Base-by-base conservation (phyloP, 1,140 invertebrate genomes). In the Drosophila yakuba region DNA sequence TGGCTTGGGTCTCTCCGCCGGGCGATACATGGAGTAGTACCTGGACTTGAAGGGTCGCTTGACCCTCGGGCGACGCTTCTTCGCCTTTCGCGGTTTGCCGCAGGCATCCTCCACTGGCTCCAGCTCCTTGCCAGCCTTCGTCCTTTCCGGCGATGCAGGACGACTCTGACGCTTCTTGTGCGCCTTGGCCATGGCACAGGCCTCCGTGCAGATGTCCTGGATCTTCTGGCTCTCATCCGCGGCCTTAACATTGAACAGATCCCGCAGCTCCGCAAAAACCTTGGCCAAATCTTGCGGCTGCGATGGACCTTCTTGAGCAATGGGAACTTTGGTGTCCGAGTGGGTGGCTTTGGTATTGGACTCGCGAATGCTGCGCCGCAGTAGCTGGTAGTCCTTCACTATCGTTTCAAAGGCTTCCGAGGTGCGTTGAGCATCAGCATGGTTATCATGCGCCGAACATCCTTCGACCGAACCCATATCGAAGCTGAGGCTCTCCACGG, bases 181-280 rank as follows among this genome's bases (percentile, higher is more conserved):
- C 8, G 20, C 7, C 20, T 67, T 88, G 20, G 64, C 41, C 44
- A 83, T 11, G 0, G 54, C 50, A 20, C 57, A 66, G 51, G 84
- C 84, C 12, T 89, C 73, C 0, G 63, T 17, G 59, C 84, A 89
- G 20, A 89, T 89, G 0, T 84, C 59, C 20, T 41, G 20, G 3
- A 78, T 67, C 43, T 57, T 74, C 0, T 25, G 20, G 2, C 44
- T 20, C 14, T 60, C 67, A 0, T 44, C 62, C 0, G 10, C 7
- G 0, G 64, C 48, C 1, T 52, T 60, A 0, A 44, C 32, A 0
- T 81, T 64, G 7, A 86, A 92, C 0, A 92, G 52, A 8, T 79
- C 58, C 14, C 54, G 56, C 0, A 92, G 59, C 52, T 92, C 91
- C 0, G 74, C 66, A 6, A 92, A 92, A 0, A 92, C 74, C 6